Conservation (phyloP, 2,888 invertebrate genomes). For the Proisotoma minuta region DNA sequence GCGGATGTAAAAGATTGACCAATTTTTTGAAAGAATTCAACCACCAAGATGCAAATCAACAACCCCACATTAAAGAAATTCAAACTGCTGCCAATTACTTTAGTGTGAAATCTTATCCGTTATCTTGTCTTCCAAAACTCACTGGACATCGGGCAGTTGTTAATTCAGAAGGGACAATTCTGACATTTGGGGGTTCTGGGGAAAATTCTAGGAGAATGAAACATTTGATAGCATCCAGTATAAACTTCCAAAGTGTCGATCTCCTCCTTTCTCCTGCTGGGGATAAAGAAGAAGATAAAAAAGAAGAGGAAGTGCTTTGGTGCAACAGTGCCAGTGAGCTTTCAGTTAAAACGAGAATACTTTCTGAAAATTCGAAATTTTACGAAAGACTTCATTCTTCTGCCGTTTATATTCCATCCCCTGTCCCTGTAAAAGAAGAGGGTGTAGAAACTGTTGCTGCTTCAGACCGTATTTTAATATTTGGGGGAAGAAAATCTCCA, state of each 20-base stretch:
- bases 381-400: slow-evolving; percentile 29
- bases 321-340: not conserved
- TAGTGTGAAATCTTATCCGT: slow-evolving; percentile 15
- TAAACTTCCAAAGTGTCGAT: slow-evolving; percentile 5
- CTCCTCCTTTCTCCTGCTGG: not conserved
- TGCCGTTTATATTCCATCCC: slow-evolving; percentile 25
- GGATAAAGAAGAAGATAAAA: not conserved
- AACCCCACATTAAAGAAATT: slow-evolving; percentile 11
- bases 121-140: slow-evolving; percentile 23
- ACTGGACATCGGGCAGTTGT: slow-evolving; percentile 24
- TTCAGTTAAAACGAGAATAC: slow-evolving; percentile 25
- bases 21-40: slow-evolving; percentile 19
- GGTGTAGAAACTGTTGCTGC: slow-evolving; percentile 13
- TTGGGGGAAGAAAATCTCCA: slow-evolving; percentile 45
- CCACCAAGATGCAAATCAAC: not conserved
- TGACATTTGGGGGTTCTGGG: slow-evolving; percentile 32
- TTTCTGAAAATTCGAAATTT: slow-evolving; percentile 28
- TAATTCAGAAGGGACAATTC: slow-evolving; percentile 20
- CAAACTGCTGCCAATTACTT: not conserved
- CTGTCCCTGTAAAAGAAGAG: too few species aligned
- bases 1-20: not conserved
- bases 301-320: slow-evolving; percentile 11
- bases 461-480: slow-evolving; percentile 33
- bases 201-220: slow-evolving; percentile 36
- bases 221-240: slow-evolving; percentile 26